These are phyloP conservation scores for Caranx melampygus DNA, from an alignment of 2,113 vertebrate genomes.

Conservation along the genomic window DNA sequence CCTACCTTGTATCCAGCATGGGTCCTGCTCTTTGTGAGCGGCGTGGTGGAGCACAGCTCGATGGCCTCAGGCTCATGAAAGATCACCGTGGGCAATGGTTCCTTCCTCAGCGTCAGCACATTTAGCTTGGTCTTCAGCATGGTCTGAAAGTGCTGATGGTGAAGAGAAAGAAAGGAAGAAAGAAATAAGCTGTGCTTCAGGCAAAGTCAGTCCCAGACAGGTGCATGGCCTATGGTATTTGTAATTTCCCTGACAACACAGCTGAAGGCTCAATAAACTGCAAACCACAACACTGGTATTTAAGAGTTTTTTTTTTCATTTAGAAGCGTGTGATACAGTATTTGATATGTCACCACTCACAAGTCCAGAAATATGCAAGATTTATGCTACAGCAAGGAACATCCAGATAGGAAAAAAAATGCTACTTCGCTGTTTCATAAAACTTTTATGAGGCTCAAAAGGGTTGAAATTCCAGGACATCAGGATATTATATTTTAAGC, in stretches of 20 bases:
- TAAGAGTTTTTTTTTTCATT: conserved; percentile 1
- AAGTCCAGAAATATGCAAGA: neutral
- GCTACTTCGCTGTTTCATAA: neutral
- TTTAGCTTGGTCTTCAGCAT: conserved; percentile 99
- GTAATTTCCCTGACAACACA: conserved; percentile 8
- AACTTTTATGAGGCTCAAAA: neutral
- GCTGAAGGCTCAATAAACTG: conserved; percentile 10
- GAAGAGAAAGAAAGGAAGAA: conserved; percentile 49
- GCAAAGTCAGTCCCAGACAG: conserved; percentile 1
- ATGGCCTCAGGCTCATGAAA: conserved; percentile 98
- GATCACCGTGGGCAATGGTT: conserved; percentile 95
- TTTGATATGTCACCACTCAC: neutral
- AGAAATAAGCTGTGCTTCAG: conserved; percentile 20
- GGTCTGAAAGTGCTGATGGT: conserved; percentile 96
- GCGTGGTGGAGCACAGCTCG: conserved; percentile 94
- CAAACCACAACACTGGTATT: conserved; percentile 12
- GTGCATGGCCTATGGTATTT: neutral
- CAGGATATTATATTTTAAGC: neutral
- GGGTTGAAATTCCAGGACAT: neutral
- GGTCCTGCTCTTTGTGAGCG: conserved; percentile 89
- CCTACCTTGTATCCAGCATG: conserved; percentile 96
- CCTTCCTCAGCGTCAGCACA: conserved; percentile 96
- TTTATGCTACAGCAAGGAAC: neutral
- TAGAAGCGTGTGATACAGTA: neutral
- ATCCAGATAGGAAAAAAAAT: neutral